These are phyloP conservation scores for Tragelaphus scriptus DNA, from an alignment of 2,113 vertebrate species.

Conservation along the genomic window DNA sequence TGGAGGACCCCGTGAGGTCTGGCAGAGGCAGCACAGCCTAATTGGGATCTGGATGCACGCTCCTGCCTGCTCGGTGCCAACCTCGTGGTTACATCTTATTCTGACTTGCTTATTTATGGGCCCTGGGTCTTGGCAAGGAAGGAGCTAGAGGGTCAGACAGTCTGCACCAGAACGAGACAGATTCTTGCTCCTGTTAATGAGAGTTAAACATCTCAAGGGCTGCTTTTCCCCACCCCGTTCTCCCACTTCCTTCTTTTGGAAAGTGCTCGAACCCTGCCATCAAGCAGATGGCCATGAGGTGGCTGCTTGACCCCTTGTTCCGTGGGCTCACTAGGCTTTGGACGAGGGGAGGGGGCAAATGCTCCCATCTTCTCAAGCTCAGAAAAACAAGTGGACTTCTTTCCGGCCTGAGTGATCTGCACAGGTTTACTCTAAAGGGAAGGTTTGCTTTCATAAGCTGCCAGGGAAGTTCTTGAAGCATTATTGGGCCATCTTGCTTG, in stretches of 20 bases:
- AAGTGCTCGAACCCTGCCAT: background rate
- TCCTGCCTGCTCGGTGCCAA: background rate
- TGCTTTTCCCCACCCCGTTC: background rate
- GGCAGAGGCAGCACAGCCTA: background rate
- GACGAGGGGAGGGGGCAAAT: background rate
- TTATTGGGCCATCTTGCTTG: background rate
- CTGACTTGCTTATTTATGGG: constrained; percentile 45
- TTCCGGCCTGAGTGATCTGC: background rate
- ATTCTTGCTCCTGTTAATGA: background rate
- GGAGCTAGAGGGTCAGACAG: background rate
- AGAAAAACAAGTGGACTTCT: background rate
- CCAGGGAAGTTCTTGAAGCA: background rate
- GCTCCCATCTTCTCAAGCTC: background rate
- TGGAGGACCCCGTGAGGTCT: background rate
- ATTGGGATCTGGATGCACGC: background rate
- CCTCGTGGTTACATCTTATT: background rate
- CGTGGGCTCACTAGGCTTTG: background rate
- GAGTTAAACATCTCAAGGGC: background rate
- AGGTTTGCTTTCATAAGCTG: background rate
- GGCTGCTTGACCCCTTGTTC: background rate
- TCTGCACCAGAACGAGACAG: background rate
- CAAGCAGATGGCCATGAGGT: background rate
- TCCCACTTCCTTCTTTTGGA: background rate
- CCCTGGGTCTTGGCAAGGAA: background rate
- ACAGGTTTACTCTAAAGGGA: background rate